Percentiles rank a stretch among this genome's conserved stretches.
Conservation (phyloP, 2,888 invertebrate species). For the Hydrotaea cyrtoneurina region DNA sequence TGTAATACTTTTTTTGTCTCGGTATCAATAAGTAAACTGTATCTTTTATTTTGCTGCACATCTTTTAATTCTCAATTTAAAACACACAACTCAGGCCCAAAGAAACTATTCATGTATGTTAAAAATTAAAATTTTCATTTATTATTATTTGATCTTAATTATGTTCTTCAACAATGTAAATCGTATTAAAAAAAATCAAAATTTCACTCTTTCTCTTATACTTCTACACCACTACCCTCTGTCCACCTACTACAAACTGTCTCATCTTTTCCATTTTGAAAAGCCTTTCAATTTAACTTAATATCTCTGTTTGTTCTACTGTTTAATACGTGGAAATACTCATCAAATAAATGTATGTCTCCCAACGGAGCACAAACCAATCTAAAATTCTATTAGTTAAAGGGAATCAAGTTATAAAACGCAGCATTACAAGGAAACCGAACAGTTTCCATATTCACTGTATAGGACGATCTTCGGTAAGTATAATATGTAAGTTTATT, state of each 20-base stretch:
- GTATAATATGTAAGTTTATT: too few species aligned
- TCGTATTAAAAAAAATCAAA: slow-evolving; percentile 19
- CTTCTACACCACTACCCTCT: too few species aligned
- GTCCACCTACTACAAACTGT: neutral
- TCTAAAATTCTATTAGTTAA: neutral
- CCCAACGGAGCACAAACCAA: neutral
- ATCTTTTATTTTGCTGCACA: slow-evolving; percentile 66
- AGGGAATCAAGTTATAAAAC: slow-evolving; percentile 15
- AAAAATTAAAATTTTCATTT: slow-evolving; percentile 50
- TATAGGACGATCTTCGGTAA: too few species aligned
- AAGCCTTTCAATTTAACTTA: neutral
- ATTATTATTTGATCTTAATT: slow-evolving; percentile 13
- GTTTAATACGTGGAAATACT: neutral
- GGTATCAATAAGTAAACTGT: neutral
- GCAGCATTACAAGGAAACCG: neutral
- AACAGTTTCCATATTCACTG: neutral
- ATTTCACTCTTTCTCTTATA: neutral
- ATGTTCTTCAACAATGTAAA: slow-evolving; percentile 10
- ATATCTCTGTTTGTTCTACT: too few species aligned
- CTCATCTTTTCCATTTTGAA: neutral
- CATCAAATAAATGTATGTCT: too few species aligned
- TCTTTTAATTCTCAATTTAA: slow-evolving; percentile 60
- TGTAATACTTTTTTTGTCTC: neutral
- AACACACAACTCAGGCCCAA: slow-evolving; percentile 33
- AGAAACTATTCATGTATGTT: slow-evolving; percentile 30